These are phyloP conservation scores for Rhyacophila evoluta DNA, from an alignment of 2,888 invertebrate species.

Conservation along the genomic window DNA sequence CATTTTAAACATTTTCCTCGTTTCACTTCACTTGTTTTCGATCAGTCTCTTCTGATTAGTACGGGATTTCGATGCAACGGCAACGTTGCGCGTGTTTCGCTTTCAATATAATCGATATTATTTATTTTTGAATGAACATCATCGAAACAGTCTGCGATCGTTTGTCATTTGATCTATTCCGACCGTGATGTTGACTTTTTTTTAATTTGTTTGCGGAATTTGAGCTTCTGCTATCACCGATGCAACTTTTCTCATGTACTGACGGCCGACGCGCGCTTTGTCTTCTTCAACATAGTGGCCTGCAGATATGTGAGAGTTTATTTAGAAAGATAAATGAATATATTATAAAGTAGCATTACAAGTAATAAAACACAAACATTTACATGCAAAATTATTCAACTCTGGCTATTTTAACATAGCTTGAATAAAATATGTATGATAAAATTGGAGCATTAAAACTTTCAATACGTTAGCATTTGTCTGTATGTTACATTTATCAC, in stretches of 20 bases:
- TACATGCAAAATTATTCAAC: slow-evolving; percentile 37
- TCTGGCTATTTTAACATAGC: background rate
- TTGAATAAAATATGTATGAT: slow-evolving; percentile 19
- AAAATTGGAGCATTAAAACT: background rate
- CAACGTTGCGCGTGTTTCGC: background rate
- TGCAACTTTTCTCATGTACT: slow-evolving; percentile 36
- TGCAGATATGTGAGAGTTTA: slow-evolving; percentile 36
- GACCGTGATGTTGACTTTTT: slow-evolving; percentile 3
- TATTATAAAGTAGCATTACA: slow-evolving; percentile 25
- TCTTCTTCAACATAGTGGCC: slow-evolving; percentile 54
- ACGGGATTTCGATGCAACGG: background rate
- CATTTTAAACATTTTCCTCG: background rate
- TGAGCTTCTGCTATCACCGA: slow-evolving; percentile 18
- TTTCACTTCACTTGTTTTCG: slow-evolving; percentile 6
- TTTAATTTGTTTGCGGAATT: background rate
- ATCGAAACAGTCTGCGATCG: background rate
- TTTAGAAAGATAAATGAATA: background rate
- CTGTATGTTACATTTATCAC: background rate
- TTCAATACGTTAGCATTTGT: background rate
- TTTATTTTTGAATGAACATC: slow-evolving; percentile 7
- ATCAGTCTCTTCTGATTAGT: slow-evolving; percentile 20
- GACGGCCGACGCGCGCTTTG: slow-evolving; percentile 47
- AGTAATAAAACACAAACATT: slow-evolving; percentile 33
- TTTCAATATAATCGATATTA: background rate
- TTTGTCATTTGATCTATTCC: background rate